Evolutionary conservation across 2,113 vertebrate genomes (phyloP).

Genomic region (Semnopithecus entellus): DNA sequence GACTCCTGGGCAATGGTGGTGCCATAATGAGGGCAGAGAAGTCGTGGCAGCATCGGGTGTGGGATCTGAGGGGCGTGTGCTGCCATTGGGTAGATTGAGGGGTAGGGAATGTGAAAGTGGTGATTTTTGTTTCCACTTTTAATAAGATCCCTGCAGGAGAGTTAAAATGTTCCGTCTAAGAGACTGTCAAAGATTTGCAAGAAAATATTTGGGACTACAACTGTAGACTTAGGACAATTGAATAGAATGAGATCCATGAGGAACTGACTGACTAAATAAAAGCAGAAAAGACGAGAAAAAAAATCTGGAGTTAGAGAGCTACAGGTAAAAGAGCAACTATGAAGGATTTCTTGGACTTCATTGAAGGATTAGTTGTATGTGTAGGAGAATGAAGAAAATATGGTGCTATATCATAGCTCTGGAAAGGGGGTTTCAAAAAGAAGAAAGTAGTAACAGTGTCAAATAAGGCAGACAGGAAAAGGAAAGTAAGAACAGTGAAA

Average conservation of each 20-base stretch:
- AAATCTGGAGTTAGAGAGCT: neutral
- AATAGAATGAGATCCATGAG: neutral
- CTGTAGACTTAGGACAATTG: neutral
- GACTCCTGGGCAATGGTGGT: no score
- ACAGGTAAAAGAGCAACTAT: neutral
- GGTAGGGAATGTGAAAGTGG: neutral
- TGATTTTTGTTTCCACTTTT: neutral
- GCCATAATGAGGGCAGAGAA: neutral
- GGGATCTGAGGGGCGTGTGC: rapidly evolving
- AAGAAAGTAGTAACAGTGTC: neutral
- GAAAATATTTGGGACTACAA: neutral
- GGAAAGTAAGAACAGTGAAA: neutral
- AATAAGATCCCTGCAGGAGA: neutral
- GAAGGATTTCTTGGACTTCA: neutral
- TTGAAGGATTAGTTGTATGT: neutral
- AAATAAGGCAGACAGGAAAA: neutral
- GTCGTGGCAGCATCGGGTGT: rapidly evolving
- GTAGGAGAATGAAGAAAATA: neutral
- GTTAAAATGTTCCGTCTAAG: neutral
- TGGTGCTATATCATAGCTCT: neutral
- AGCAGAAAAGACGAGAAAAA: neutral
- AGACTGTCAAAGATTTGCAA: neutral
- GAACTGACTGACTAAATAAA: neutral
- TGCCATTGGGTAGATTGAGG: no score
- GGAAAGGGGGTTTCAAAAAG: neutral